These are phyloP conservation scores for Phalera bucephala DNA, from an alignment of 2,888 invertebrate species.

Conservation along the genomic window DNA sequence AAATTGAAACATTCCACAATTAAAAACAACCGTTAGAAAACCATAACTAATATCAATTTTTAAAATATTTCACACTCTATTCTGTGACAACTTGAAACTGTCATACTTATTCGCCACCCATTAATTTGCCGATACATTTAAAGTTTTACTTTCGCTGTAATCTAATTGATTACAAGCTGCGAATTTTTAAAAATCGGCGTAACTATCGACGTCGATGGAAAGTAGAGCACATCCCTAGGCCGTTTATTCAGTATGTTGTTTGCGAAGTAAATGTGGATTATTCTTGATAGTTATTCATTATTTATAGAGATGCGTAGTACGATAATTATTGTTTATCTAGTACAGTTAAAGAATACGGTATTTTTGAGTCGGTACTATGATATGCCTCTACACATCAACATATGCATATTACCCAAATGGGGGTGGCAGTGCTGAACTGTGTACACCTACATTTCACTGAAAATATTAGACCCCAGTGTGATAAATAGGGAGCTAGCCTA, in stretches of 20 bases:
- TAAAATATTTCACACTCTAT: not conserved
- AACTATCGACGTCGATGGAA: constrained; percentile 22
- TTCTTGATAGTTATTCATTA: constrained; percentile 25
- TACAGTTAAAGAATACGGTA: no score
- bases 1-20: no score
- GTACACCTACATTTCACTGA: no score
- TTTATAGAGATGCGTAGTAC: not conserved
- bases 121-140: constrained; percentile 16
- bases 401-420: no score
- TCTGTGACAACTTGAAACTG: not conserved
- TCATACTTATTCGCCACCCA: constrained; percentile 19
- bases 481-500: no score
- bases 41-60: not conserved
- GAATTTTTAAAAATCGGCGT: constrained; percentile 9
- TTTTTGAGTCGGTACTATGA: no score
- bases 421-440: no score
- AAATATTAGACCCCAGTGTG: no score
- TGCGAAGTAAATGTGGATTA: constrained; percentile 16
- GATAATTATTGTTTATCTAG: not conserved
- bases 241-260: constrained; percentile 21
- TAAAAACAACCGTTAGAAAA: not conserved
- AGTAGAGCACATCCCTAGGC: constrained; percentile 25
- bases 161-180: constrained; percentile 16
- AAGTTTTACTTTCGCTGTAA: constrained; percentile 22
- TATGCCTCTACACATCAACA: no score